Base-by-base conservation (phyloP, 2,888 invertebrate genomes). In the Esperia sulphurella region DNA sequence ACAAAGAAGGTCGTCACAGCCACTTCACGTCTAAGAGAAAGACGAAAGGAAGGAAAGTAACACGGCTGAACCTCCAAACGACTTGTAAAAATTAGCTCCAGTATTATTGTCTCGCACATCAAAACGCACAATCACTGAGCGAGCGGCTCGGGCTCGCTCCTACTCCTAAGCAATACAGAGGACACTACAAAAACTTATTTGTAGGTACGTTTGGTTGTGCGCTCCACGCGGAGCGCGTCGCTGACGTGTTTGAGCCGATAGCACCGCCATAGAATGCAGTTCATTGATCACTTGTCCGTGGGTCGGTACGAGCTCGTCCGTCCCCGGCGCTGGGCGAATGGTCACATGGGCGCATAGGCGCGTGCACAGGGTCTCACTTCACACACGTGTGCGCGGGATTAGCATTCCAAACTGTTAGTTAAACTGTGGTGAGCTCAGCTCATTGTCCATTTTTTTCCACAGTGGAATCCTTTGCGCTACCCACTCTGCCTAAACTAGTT, bases 91-190 rank as follows among this genome's bases (percentile, higher is more conserved):
- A 71, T 69, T 71, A 75, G 74, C 80, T 80, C 75, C 79, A 65
- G 71, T 65, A 66, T 81, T 87, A 88, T 87, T 86, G 88, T 88
- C 88, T 86, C 88, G 85, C 86, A 84, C 86, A 75, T 79, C 65
- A 75, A 73, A 82, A 81, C 76, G 82, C 76, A 71, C 58, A 64
- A 71, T 69, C 70, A 73, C 14, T 29, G n/a, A 43, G 69, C 61
- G 67, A 63, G 65, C 61, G 65, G 62, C 59, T 55, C 49, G 52
- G 52, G 45, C 43, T 39, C 39, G 38, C 50, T 61, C 61, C 62
- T 73, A 71, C 54, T 61, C 64, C 63, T 68, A 73, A 57, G 61
- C 52, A 51, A 49, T 57, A 56, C 51, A 51, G 49, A 57, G 55
- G 58, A 58, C 55, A 55, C 64, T 62, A 62, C 51, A 43, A 44